Percentiles rank a stretch among this genome's conserved stretches.
phyloP scores from a whole-genome alignment of 2,888 invertebrate genomes.

The Acrobasis suavella region DNA sequence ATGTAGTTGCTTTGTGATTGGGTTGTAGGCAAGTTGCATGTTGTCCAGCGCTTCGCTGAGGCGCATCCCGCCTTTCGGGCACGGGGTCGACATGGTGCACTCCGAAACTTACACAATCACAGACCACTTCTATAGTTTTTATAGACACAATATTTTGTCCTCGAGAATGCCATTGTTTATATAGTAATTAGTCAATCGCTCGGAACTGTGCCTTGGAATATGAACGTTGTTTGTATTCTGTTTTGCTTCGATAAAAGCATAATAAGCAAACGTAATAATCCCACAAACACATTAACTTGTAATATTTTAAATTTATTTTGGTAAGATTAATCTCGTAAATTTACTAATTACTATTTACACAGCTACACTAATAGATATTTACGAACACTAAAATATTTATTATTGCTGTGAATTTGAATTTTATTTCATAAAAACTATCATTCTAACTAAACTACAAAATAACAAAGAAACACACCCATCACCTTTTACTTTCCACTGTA shows the following conservation, averaged over 20 bases:
- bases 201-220: neutral
- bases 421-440: conserved; percentile 37
- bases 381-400: conserved; percentile 5
- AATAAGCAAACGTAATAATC: conserved; percentile 5
- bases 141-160: conserved; percentile 35
- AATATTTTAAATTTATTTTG: neutral
- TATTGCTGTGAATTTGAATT: conserved; percentile 20
- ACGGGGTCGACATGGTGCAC: conserved; percentile 46
- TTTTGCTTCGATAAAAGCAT: neutral
- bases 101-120: conserved; percentile 33
- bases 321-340: neutral
- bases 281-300: neutral
- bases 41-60: conserved; percentile 87
- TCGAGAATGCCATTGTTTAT: conserved; percentile 47
- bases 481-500: conserved; percentile 69
- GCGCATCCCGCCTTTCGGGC: conserved; percentile 81
- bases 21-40: conserved; percentile 89
- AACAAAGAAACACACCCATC: conserved; percentile 74
- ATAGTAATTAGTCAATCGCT: conserved; percentile 20
- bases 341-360: conserved; percentile 23
- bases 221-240: conserved; percentile 21
- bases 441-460: conserved; percentile 59
- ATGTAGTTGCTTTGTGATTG: conserved; percentile 87
- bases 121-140: conserved; percentile 54
- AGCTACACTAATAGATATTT: conserved; percentile 21